Evolutionary conservation across 2,888 invertebrate species (phyloP), one percentile per base, ranked within the genome.

Genomic region (Lottia scabra): DNA sequence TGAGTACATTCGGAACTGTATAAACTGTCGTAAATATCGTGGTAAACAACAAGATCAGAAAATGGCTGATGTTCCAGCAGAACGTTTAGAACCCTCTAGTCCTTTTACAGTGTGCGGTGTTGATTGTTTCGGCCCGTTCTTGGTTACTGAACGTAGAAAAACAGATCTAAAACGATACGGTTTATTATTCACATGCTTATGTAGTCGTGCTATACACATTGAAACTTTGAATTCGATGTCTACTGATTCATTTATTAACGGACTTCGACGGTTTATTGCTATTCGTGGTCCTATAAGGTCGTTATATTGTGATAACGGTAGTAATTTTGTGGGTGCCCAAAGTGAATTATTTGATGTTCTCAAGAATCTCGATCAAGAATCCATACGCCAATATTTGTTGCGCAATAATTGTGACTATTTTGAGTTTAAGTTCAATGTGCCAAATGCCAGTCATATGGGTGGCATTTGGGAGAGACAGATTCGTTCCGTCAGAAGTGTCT

Each of bases 61-160:
- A 66, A 88, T 87, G 87, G 83, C 85, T 0, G 77, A 84, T 27
- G 76, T 89, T 12, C 88, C 89, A 0, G 16, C 38, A 6, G 79
- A 83, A 6, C 71, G 90, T 70, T 78, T 88, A 2, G 75, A 72
- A 2, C 73, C 77, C 5, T 72, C 75, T 3, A 45, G 72, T 6
- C 84, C 87, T 6, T 90, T 89, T 75, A 63, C 77, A 1, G 73
- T 83, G 63, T 70, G 75, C 23, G 88, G 86, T 13, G 65, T 89
- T 0, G 89, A 30, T 30, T 30, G 30, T 30, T 30, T 30, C 30
- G 30, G 30, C 30, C 30, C 30, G 2, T 80, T 82, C 19, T 73
- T 76, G 16, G 69, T 87, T 0, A 75, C 78, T 30, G 81, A 83
- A 19, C 80, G 80, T 12, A 69, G 81, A 38, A 83, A 81, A n/a